A percentile compares a stretch with the other conserved stretches of the same genome.
phyloP scores from a whole-genome alignment of 2,797 vertebrate genomes.

The Malurus leucopterus region DNA sequence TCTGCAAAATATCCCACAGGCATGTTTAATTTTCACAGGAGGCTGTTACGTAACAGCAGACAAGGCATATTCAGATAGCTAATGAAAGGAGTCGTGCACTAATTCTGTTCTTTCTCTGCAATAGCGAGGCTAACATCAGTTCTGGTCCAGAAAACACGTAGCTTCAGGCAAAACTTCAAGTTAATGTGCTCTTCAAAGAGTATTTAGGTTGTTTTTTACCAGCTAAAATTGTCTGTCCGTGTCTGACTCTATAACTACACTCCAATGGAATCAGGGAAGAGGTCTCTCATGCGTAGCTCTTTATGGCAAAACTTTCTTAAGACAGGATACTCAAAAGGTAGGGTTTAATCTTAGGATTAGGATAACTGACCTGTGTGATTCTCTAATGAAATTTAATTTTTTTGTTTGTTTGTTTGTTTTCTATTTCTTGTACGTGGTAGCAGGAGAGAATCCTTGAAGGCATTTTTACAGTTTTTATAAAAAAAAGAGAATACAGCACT shows the following conservation, averaged over 20 bases:
- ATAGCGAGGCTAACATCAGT: background rate
- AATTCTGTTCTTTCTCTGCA: background rate
- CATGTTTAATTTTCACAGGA: background rate
- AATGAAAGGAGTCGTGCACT: background rate
- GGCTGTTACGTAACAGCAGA: fast-evolving
- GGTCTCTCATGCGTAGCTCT: fast-evolving
- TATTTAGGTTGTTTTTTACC: background rate
- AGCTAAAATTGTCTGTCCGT: background rate
- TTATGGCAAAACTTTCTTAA: background rate
- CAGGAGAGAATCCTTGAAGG: background rate
- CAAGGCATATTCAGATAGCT: background rate
- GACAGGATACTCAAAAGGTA: background rate
- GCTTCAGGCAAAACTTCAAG: background rate
- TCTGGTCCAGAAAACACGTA: background rate
- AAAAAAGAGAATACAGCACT: background rate
- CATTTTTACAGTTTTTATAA: background rate
- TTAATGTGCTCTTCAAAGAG: background rate
- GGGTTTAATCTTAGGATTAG: background rate
- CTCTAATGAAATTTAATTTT: background rate
- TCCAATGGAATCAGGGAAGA: background rate
- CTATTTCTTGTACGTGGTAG: background rate
- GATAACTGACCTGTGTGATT: background rate
- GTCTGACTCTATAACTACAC: background rate
- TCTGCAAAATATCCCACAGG: background rate
- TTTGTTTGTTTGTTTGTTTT: background rate